Evolutionary conservation across 37 sponge, comb jelly and placozoan genomes (phyloP).

Genomic region (Mnemiopsis leidyi): DNA sequence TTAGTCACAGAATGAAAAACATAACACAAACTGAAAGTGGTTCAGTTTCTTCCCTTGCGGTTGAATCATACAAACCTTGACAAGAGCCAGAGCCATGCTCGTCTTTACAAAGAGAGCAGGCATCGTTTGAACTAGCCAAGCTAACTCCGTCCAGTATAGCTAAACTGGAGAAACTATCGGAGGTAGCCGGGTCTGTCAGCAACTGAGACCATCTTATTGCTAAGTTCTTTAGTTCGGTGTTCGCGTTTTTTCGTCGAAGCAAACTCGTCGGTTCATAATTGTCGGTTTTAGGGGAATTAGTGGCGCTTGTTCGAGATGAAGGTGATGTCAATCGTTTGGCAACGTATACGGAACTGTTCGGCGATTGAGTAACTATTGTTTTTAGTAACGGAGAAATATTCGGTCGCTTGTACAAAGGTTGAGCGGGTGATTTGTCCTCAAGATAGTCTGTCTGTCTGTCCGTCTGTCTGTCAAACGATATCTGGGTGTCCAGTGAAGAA

Average conservation of each 20-base stretch:
- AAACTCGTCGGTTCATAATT: not conserved
- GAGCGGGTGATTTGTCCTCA: no score
- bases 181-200: not conserved
- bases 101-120: not conserved
- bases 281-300: not conserved
- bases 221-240: not conserved
- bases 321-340: not conserved
- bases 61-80: not conserved
- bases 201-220: conserved; percentile 3
- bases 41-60: no score
- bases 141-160: not conserved
- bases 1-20: no score
- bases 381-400: not conserved
- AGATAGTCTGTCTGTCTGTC: not conserved
- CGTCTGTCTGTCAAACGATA: not conserved
- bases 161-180: not conserved
- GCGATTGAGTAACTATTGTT: not conserved
- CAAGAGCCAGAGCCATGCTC: not conserved
- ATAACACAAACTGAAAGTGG: no score
- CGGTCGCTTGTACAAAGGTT: not conserved
- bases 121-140: not conserved
- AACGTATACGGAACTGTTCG: not conserved
- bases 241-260: not conserved
- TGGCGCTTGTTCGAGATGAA: no score
- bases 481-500: not conserved